These are phyloP conservation scores for Ginglymostoma cirratum DNA, from an alignment of 2,113 vertebrate species.

Conservation along the genomic window DNA sequence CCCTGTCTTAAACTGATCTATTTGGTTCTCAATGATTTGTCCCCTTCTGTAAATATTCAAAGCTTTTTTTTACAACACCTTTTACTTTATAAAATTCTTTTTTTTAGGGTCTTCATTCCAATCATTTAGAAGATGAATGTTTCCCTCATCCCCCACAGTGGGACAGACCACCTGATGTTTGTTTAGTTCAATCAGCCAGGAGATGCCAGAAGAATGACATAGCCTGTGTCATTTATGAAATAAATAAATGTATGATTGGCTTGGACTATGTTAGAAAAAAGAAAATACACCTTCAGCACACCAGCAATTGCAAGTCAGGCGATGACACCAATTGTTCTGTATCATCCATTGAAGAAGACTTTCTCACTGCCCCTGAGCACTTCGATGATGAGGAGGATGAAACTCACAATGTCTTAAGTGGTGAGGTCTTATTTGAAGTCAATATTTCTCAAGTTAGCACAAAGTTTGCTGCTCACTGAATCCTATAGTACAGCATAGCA, in stretches of 20 bases:
- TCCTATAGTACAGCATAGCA: not conserved
- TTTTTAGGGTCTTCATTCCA: not conserved
- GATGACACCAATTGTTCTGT: constrained; percentile 91
- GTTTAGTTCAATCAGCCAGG: constrained; percentile 75
- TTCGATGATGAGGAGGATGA: constrained; percentile 83
- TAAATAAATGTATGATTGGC: constrained; percentile 91
- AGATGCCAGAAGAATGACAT: constrained; percentile 59
- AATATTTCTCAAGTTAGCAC: not conserved
- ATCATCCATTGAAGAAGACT: constrained; percentile 94
- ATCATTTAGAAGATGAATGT: constrained; percentile 45
- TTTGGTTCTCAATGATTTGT: no score
- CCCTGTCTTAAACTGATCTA: not conserved
- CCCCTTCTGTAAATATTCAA: not conserved
- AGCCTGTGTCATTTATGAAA: constrained; percentile 78
- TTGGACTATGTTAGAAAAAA: constrained; percentile 79
- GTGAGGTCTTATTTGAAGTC: constrained; percentile 50
- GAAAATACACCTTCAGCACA: constrained; percentile 57
- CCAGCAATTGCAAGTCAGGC: constrained; percentile 60
- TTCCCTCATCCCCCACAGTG: constrained; percentile 53
- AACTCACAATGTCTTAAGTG: constrained; percentile 65
- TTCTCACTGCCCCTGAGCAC: constrained; percentile 87
- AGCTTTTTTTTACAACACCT: no score
- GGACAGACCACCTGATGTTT: constrained; percentile 73
- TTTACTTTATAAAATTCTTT: not conserved
- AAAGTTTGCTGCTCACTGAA: not conserved